Evolutionary conservation across 1,140 invertebrate species (phyloP), one percentile per base, ranked within the genome.

Genomic region (Dendrolimus punctatus): DNA sequence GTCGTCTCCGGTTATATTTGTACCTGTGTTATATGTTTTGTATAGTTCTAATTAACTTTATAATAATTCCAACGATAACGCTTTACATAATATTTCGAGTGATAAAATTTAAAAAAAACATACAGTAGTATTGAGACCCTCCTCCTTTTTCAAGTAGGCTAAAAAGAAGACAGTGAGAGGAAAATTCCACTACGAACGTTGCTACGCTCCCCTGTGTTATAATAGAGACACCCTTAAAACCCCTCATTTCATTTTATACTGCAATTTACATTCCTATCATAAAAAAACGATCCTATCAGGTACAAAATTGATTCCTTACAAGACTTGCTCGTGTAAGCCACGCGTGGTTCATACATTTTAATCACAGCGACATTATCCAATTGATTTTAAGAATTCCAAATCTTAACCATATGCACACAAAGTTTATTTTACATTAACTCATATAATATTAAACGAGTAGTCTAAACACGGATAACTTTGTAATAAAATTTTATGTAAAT

Each of bases 401-500:
- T 39, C 51, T 45, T 58, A 53, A 45, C 10, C 8, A 10, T 6
- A 46, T 7, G 5, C 6, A 6, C 3, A 40, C 46, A 58, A 50
- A 39, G 51, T 38, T 38, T 40, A 58, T 8, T 40, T 59, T 59
- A 38, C 39, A 6, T 0, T 59, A 43, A 41, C 36, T 37, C 38
- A 42, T 46, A 43, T 38, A 49, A 50, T 47, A 55, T 55, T 55
- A 44, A 60, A 53, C 39, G 39, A 55, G 50, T 57, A 51, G 46
- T 46, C 56, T 51, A 64, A 64, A 53, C 44, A 57, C 53, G 46
- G 51, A 48, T 61, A 66, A 63, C 57, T 53, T 45, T 54, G 57
- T 61, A 56, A 61, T 65, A 66, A 66, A 73, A 73, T 66, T 70
- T 70, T 70, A 67, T 68, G 67, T 58, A 70, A 73, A 73, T 68